Evolutionary conservation across 2,113 vertebrate species (phyloP), one percentile per base, ranked within the genome.

Genomic region (Phalacrocorax pelagicus): DNA sequence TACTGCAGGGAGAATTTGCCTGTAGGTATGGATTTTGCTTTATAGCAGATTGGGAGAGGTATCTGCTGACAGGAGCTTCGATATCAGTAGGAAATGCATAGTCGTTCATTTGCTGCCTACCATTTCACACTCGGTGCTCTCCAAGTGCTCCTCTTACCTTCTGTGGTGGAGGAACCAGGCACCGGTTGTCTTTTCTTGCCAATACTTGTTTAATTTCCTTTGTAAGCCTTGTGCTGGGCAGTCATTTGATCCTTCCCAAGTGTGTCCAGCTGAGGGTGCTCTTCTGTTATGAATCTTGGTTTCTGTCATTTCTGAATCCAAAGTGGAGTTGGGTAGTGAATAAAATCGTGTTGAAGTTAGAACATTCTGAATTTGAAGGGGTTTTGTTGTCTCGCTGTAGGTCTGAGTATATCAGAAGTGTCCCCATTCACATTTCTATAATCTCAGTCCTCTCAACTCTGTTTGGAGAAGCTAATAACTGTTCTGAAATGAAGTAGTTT

Each of bases 191-290:
- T 34, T 26, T 16, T 34, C 2, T 22, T 54, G 40, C 0, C 0
- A 30, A 7, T 58, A 44, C 18, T 42, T n/a, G 29, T 23, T 86
- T 58, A 0, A 20, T 72, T 62, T 80, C 26, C 38, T 36, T 58
- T 62, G 22, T 11, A 54, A 86, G 38, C 46, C 22, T n/a, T 46
- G 46, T 32, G n/a, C 12, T 1, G 46, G 19, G 22, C 40, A 14
- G n/a, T 71, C 59, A 4, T 74, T 83, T 65, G 59, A 9, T 73
- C 46, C 55, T 86, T 94, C 74, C 74, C 67, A 34, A 11, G 23
- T 27, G 26, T 78, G 80, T 63, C 97, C 97, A 97, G 93, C 34
- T 88, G 97, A 84, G 96, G 96, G 95, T 42, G 81, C 95, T 87
- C 81, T 96, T 95, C 58, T 1, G 3, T 85, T 92, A 26, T 29